A percentile compares a stretch with the other conserved stretches of the same genome.
Evolutionary conservation across 2,888 invertebrate species (phyloP).

Genomic region (Lithophane semibrunnea): DNA sequence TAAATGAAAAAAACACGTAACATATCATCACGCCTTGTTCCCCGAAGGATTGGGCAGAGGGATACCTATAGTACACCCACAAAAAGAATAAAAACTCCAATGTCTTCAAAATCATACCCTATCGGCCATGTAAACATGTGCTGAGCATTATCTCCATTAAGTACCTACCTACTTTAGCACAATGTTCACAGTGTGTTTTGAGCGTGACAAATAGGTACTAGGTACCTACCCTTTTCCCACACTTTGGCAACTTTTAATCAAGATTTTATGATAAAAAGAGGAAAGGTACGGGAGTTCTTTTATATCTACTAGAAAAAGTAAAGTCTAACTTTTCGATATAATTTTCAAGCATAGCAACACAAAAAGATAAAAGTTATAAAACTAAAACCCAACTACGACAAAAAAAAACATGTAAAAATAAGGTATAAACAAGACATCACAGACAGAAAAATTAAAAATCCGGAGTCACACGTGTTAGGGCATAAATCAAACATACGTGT

Average conservation of each 20-base stretch:
- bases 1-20: too few relatives aligned
- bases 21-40: too few relatives aligned
- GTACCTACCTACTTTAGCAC: background rate
- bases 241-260: background rate
- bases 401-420: too few relatives aligned
- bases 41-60: too few relatives aligned
- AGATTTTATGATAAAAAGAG: background rate
- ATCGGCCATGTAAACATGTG: background rate
- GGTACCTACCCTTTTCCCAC: background rate
- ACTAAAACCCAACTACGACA: too few relatives aligned
- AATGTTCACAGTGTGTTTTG: background rate
- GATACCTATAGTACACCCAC: too few relatives aligned
- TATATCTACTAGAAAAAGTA: background rate
- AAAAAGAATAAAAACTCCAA: too few relatives aligned
- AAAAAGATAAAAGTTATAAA: background rate
- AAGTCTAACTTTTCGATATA: background rate
- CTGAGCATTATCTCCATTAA: background rate
- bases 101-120: background rate
- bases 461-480: too few relatives aligned
- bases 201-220: slow-evolving; percentile 13
- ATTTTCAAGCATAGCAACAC: background rate
- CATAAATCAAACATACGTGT: too few relatives aligned
- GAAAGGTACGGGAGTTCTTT: background rate
- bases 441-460: too few relatives aligned
- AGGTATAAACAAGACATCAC: too few relatives aligned